Percentiles rank a stretch among this genome's conserved stretches.
Evolutionary conservation across 1,140 invertebrate species (phyloP).

Genomic region (Steinernema feltiae): DNA sequence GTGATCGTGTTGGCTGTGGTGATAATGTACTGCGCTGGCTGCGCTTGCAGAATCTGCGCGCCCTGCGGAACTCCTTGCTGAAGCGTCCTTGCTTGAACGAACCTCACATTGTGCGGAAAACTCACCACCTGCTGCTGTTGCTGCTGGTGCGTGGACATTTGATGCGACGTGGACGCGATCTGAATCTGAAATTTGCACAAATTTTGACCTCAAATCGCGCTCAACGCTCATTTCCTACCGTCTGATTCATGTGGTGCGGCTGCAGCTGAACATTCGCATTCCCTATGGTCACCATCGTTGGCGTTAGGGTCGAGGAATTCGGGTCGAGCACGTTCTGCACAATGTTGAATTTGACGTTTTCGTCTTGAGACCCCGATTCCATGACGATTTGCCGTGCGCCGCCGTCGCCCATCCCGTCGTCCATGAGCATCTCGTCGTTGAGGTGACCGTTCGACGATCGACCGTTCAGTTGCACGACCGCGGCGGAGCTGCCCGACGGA

Average conservation of each 20-base stretch:
- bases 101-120: slow-evolving; percentile 3
- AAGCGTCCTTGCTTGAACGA: background rate
- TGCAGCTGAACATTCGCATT: background rate
- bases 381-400: slow-evolving; percentile 3
- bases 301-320: background rate
- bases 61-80: slow-evolving; percentile 18
- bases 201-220: background rate
- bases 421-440: slow-evolving; percentile 2
- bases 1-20: slow-evolving; percentile 15
- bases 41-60: slow-evolving; percentile 21
- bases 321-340: background rate
- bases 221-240: background rate
- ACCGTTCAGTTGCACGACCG: background rate
- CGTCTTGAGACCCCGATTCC: background rate
- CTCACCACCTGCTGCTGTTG: slow-evolving; percentile 27
- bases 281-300: background rate
- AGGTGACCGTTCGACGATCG: background rate
- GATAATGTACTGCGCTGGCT: slow-evolving; percentile 22
- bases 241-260: background rate
- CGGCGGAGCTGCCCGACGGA: background rate
- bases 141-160: slow-evolving; percentile 11
- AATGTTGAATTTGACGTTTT: background rate
- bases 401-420: background rate
- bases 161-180: background rate
- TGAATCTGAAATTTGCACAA: background rate